Conservation (phyloP, 2,113 vertebrate species). For the Siniperca chuatsi region DNA sequence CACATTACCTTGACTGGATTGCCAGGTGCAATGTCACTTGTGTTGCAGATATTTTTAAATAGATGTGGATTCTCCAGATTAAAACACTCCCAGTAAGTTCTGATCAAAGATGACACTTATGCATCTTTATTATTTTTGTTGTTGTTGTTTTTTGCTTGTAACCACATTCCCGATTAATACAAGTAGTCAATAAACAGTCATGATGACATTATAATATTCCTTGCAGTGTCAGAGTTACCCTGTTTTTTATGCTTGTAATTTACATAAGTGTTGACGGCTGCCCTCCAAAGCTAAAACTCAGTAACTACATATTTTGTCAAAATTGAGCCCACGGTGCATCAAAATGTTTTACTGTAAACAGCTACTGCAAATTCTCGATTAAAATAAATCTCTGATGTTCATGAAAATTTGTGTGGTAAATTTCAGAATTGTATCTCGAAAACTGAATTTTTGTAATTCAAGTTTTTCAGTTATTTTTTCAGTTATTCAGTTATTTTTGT, state of each 20-base stretch:
- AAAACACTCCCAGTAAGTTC: neutral
- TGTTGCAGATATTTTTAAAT: neutral
- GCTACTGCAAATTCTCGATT: no score
- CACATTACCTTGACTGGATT: conserved; percentile 15
- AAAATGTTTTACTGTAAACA: no score
- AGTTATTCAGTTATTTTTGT: no score
- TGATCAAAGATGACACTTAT: neutral
- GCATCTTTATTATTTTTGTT: neutral
- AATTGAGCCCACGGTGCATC: no score
- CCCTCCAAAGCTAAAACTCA: no score
- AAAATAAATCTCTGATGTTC: no score
- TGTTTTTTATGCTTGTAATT: neutral
- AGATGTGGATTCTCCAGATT: neutral
- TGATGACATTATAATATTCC: neutral
- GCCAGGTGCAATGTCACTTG: neutral
- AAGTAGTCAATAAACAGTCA: neutral
- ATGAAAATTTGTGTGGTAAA: no score
- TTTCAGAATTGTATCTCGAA: no score
- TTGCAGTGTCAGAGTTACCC: neutral
- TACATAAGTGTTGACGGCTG: no score
- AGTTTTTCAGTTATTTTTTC: no score
- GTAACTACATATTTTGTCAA: no score
- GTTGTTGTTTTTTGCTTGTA: neutral
- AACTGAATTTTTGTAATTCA: no score
- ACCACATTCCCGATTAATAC: neutral